phyloP scores from a whole-genome alignment of 2,888 invertebrate species.

The Heliconius aoede region DNA sequence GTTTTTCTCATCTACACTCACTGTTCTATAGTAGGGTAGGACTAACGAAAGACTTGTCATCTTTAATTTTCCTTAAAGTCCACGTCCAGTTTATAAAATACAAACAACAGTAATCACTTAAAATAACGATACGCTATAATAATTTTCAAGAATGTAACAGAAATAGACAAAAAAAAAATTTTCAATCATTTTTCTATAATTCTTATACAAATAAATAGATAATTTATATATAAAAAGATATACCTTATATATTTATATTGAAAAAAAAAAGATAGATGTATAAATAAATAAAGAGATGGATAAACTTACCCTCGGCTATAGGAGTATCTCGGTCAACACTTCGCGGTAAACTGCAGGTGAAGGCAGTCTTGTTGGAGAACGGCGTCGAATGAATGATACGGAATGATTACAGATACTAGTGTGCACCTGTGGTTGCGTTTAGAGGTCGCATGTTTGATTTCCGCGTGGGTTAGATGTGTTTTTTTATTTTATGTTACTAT shows the following conservation, averaged over 20 bases:
- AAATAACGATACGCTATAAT: too few relatives aligned
- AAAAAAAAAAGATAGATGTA: neutral
- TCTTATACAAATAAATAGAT: neutral
- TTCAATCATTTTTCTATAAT: neutral
- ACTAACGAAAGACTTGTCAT: too few relatives aligned
- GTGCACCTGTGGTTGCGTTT: neutral
- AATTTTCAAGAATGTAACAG: too few relatives aligned
- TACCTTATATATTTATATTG: neutral
- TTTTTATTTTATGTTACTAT: neutral
- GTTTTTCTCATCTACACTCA: too few relatives aligned
- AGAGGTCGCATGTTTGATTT: slow-evolving; percentile 6
- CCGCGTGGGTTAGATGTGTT: slow-evolving; percentile 9
- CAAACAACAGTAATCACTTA: neutral
- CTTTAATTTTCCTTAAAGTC: too few relatives aligned
- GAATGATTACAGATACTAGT: slow-evolving; percentile 20
- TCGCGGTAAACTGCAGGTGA: slow-evolving; percentile 42
- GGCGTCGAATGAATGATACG: slow-evolving; percentile 37
- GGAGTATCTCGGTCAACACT: slow-evolving; percentile 40
- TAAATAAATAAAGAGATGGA: neutral
- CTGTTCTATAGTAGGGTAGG: too few relatives aligned
- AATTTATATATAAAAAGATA: neutral
- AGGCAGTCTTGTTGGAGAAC: slow-evolving; percentile 41
- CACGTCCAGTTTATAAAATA: too few relatives aligned
- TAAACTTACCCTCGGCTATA: slow-evolving; percentile 31
- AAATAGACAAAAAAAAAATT: too few relatives aligned